phyloP scores from a whole-genome alignment of 2,113 vertebrate species.

The Melanerpes aurifrons region DNA sequence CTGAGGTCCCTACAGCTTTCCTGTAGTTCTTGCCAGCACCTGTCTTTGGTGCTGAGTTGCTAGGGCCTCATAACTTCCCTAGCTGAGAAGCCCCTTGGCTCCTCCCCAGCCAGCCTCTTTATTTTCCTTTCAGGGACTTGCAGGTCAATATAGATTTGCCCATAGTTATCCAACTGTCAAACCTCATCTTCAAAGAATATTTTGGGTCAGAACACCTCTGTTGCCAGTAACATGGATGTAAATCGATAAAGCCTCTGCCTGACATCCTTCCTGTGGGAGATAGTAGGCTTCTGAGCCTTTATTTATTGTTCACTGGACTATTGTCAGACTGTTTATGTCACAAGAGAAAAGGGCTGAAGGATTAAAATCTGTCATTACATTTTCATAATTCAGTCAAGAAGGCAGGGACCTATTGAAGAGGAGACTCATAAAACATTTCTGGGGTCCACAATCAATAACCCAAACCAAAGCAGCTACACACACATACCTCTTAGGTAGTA shows the following conservation, averaged over 20 bases:
- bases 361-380: background rate
- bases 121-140: background rate
- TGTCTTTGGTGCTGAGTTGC: background rate
- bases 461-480: background rate
- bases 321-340: background rate
- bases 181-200: background rate
- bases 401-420: background rate
- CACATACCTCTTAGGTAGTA: background rate
- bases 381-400: background rate
- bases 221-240: background rate
- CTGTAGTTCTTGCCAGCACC: background rate
- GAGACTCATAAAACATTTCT: background rate
- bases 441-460: background rate
- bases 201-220: background rate
- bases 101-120: background rate
- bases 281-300: background rate
- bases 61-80: background rate
- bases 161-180: background rate
- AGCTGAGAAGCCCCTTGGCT: background rate
- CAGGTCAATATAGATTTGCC: background rate
- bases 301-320: slow-evolving; percentile 17
- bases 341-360: background rate
- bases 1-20: background rate
- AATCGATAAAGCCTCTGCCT: background rate
- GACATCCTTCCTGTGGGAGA: background rate